A percentile compares a stretch with the other conserved stretches of the same genome.
phyloP scores from a whole-genome alignment of 2,113 vertebrate species.

The Meles meles region DNA sequence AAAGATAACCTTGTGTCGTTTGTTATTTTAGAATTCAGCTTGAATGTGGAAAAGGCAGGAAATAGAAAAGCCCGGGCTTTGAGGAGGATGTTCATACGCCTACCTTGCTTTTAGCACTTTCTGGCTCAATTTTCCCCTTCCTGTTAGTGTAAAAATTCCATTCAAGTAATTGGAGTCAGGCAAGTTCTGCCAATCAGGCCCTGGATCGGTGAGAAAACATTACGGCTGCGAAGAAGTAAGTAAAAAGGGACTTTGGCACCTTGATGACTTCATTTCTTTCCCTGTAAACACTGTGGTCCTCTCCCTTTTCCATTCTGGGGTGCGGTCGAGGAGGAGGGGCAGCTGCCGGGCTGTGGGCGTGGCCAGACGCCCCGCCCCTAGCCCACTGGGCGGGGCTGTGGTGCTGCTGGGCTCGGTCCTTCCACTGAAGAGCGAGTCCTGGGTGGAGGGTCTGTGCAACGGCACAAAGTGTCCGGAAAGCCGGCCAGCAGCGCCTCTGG shows the following conservation, averaged over 20 bases:
- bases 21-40: not conserved
- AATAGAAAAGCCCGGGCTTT: not conserved
- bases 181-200: not conserved
- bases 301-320: not conserved
- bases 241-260: not conserved
- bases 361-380: not conserved
- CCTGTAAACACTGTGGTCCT: not conserved
- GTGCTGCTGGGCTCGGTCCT: no score
- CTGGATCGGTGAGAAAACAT: not conserved
- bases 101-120: conserved; percentile 18
- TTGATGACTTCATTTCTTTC: not conserved
- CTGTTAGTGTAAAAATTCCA: conserved; percentile 39
- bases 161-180: not conserved
- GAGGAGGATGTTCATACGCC: not conserved
- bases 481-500: not conserved
- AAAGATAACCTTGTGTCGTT: not conserved
- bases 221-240: not conserved
- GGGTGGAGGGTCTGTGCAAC: no score
- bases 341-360: not conserved
- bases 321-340: not conserved
- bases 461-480: not conserved
- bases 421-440: not conserved
- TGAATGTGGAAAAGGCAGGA: not conserved
- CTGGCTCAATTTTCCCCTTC: not conserved
- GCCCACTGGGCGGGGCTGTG: not conserved